phyloP scores from a whole-genome alignment of 2,113 vertebrate species.

The Cavia porcellus region DNA sequence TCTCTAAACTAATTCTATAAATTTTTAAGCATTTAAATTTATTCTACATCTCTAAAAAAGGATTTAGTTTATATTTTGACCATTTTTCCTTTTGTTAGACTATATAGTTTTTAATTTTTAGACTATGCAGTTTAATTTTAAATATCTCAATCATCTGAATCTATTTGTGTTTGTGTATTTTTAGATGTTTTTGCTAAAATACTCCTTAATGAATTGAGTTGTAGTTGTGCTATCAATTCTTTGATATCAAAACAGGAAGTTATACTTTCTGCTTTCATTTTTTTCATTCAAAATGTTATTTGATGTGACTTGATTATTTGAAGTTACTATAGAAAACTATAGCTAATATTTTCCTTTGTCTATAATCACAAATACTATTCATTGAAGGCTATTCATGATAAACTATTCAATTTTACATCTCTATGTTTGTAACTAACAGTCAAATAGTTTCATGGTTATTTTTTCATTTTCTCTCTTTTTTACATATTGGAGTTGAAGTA shows the following conservation, averaged over 20 bases:
- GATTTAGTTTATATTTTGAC: background rate
- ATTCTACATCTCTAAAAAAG: background rate
- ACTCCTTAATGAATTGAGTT: slow-evolving; percentile 8
- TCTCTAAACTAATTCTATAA: background rate
- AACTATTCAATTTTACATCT: slow-evolving; percentile 54
- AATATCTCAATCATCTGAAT: slow-evolving; percentile 17
- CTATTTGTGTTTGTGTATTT: slow-evolving; percentile 18
- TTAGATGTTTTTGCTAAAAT: slow-evolving; percentile 29
- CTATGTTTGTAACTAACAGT: background rate
- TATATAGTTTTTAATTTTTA: background rate
- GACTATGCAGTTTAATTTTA: background rate
- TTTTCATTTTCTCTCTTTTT: background rate
- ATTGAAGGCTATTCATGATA: background rate
- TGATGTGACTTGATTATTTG: slow-evolving; percentile 37
- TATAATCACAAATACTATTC: background rate
- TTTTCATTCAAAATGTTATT: slow-evolving; percentile 10
- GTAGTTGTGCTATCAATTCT: background rate
- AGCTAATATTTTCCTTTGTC: background rate
- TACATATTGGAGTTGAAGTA: background rate
- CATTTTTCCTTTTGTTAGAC: background rate
- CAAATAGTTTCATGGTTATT: background rate
- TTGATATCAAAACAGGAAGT: background rate
- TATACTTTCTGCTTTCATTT: background rate
- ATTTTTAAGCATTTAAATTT: background rate
- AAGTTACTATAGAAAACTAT: slow-evolving; percentile 38